Base-by-base conservation (phyloP, 2,888 invertebrate genomes). In the Seladonia tumulorum region DNA sequence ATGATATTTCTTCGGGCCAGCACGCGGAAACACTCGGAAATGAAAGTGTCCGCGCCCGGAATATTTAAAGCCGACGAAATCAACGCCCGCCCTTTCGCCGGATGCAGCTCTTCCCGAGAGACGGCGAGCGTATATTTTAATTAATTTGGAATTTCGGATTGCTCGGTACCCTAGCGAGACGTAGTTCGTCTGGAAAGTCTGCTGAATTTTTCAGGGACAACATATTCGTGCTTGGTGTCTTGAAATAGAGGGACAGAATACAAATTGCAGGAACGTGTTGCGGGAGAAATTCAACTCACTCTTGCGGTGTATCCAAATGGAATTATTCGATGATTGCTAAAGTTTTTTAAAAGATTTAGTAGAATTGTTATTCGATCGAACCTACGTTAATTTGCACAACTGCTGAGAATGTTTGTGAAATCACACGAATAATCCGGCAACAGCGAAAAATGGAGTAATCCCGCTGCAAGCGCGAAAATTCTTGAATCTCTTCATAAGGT, bases 21-120 rank as follows among this genome's bases (percentile, higher is more conserved):
- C 60, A 25, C 60, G 68, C 53, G 53, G 90, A 89, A 90, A 82
- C 75, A 68, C 89, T 89, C 88, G 92, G 92, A 93, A 93, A 93
- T 93, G 89, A 91, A 93, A 92, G 91, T 92, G 93, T 92, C 92
- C 88, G 83, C 79, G 85, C 70, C 77, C 82, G 86, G 91, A 89
- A 92, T 93, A 93, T 92, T 90, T 90, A 90, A 90, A 84, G 85
- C 76, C 73, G n/a, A 22, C 35, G 72, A 76, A 76, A 75, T 84
- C 77, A 74, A 5, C 39, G 53, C 8, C n/a, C 16, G 18, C 22
- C 22, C 22, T 53, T n/a, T n/a, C 53, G 5, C 10, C 22, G 47
- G 35, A 18, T 12, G 63, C 5, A 14, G 16, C 18, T n/a, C 70
- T 35, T 35, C 16, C 16, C 47, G n/a, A 7, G 22, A 1, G 42